Evolutionary conservation across 2,797 vertebrate species (phyloP), one percentile per base, ranked within the genome.

Genomic region (Trematomus bernacchii): DNA sequence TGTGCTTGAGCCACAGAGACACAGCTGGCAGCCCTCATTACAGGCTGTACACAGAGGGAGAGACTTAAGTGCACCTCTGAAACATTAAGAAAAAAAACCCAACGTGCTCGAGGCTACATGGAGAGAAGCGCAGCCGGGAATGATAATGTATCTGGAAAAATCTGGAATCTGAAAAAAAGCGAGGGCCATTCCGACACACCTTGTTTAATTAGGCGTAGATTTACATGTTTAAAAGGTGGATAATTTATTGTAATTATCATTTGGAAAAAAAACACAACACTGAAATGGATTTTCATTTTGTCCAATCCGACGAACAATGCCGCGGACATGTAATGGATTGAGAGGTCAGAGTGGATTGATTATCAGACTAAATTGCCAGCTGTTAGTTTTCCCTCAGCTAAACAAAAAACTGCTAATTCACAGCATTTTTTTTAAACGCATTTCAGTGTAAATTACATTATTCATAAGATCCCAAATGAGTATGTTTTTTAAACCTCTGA

Each of bases 11-110:
- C 73, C 76, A 86, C 50, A 74, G 66, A 83, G 74, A 72, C 90
- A 85, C 90, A 93, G 90, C 89, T 90, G 86, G 85, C 84, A 87
- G 82, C 66, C 85, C 73, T 87, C 86, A 82, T 90, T 89, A 92
- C 74, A 83, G 65, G 79, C 87, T 68, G 50, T 40, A 84, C 81
- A 79, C 82, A 81, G 76, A 86, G 77, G 73, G 64, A 71, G 73
- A 74, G 75, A 80, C 84, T 82, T 89, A 91, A 91, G 87, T 93
- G 88, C 85, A 87, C 71, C 77, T 82, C 79, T 81, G 83, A 87
- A 80, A 89, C 72, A 66, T 60, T 72, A 43, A 78, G 27, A 37
- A 65, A 75, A 47, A 83, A 73, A 79, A 73, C 63, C 18, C 67
- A n/a, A 74, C 53, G 70, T 46, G 80, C 90, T 82, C 5, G 1